phyloP scores from a whole-genome alignment of 2,888 invertebrate genomes.

The Polylopha cassiicola region DNA sequence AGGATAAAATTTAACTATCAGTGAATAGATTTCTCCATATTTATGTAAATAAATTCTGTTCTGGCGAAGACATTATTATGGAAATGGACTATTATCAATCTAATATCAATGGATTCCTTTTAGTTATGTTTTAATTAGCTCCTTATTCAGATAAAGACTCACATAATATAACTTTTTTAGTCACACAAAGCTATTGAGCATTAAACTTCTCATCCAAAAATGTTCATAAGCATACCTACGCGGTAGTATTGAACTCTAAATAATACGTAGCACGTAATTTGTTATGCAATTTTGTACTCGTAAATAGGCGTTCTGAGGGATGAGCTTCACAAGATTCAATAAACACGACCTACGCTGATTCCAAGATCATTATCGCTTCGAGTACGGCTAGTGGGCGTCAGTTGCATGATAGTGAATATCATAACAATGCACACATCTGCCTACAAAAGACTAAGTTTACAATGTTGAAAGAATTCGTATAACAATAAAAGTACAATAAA shows the following conservation, averaged over 20 bases:
- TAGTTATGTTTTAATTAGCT: no score
- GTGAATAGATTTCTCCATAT: no score
- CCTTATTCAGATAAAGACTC: not conserved
- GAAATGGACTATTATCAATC: no score
- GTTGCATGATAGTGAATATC: slow-evolving; percentile 63
- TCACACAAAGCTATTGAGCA: no score
- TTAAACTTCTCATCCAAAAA: no score
- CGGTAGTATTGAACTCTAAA: no score
- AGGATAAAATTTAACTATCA: no score
- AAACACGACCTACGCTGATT: slow-evolving; percentile 67
- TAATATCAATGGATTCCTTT: no score
- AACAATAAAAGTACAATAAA: slow-evolving; percentile 46
- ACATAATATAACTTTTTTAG: slow-evolving; percentile 2
- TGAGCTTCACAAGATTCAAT: slow-evolving; percentile 45
- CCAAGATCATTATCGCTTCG: slow-evolving; percentile 66
- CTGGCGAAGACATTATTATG: no score
- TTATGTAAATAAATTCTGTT: no score
- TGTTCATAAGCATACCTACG: no score
- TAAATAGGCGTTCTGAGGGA: slow-evolving; percentile 31
- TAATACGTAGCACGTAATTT: slow-evolving; percentile 22
- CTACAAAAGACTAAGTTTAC: slow-evolving; percentile 6
- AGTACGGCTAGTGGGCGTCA: slow-evolving; percentile 49
- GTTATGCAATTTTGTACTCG: slow-evolving; percentile 29
- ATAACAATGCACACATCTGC: slow-evolving; percentile 37
- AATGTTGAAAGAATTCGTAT: slow-evolving; percentile 6